Percentiles rank a stretch among this genome's conserved stretches.
These are phyloP conservation scores for Ophion costatus DNA, from an alignment of 2,888 invertebrate species.

Conservation along the genomic window DNA sequence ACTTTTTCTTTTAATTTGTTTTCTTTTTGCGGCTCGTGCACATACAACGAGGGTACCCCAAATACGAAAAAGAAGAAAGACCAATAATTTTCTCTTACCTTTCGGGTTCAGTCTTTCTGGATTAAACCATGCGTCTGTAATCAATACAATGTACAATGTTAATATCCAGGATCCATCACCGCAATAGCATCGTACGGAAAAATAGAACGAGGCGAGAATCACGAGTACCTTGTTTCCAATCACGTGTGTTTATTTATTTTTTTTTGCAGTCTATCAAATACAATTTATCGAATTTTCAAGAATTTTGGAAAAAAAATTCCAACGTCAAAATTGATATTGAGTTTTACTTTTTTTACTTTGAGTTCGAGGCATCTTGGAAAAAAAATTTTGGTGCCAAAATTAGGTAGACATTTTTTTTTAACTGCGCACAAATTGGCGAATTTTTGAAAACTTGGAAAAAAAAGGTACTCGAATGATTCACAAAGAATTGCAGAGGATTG, in stretches of 20 bases:
- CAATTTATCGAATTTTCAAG: no score
- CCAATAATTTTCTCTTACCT: slow-evolving; percentile 87
- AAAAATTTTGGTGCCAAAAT: no score
- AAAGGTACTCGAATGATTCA: no score
- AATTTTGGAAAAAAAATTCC: not conserved
- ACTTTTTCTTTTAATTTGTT: slow-evolving; percentile 9
- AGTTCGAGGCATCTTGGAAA: no score
- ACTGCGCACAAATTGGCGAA: no score
- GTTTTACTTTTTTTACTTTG: no score
- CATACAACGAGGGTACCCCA: not conserved
- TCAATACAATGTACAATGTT: slow-evolving; percentile 83
- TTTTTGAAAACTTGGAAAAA: no score
- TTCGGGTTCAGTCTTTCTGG: slow-evolving; percentile 95
- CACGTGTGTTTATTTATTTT: not conserved
- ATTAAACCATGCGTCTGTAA: slow-evolving; percentile 97
- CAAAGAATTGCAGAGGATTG: no score
- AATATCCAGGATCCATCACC: slow-evolving; percentile 72
- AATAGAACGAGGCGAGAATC: slow-evolving; percentile 21
- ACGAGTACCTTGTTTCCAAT: not conserved
- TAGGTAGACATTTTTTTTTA: not conserved
- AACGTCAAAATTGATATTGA: no score
- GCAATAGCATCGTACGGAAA: slow-evolving; percentile 18
- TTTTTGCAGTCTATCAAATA: not conserved
- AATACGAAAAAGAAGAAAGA: not conserved
- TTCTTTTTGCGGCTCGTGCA: no score